Conservation (phyloP, 1,140 invertebrate genomes). For the Phenacoccus solenopsis region DNA sequence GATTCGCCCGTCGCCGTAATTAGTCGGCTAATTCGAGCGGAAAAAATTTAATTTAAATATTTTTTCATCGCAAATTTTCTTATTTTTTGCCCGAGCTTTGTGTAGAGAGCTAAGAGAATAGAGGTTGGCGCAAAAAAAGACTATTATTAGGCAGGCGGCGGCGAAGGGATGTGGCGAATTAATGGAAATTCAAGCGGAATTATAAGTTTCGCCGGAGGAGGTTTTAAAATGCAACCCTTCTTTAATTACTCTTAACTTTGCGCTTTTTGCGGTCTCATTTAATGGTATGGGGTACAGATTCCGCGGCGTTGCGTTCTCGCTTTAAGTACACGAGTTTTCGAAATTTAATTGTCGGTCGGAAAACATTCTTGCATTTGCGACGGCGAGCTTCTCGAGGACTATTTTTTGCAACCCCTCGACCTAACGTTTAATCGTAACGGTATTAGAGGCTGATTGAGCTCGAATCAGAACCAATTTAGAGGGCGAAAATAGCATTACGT, state of each 20-base stretch:
- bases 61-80: no score
- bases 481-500: no score
- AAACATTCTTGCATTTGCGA: no score
- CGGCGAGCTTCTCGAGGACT: not conserved
- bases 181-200: constrained; percentile 10
- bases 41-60: no score
- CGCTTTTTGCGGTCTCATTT: constrained; percentile 12
- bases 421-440: no score
- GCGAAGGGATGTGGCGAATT: not conserved
- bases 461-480: no score
- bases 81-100: no score
- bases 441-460: no score
- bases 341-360: not conserved
- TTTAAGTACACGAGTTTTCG: not conserved
- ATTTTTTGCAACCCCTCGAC: not conserved
- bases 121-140: no score
- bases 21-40: not conserved
- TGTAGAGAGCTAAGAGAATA: no score
- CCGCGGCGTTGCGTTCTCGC: not conserved
- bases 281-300: not conserved
- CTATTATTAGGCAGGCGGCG: not conserved
- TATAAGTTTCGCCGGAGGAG: not conserved
- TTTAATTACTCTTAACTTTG: constrained; percentile 7
- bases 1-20: no score
- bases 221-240: constrained; percentile 8